Evolutionary conservation across 2,888 invertebrate species (phyloP).

Genomic region (Eupithecia exiguata): DNA sequence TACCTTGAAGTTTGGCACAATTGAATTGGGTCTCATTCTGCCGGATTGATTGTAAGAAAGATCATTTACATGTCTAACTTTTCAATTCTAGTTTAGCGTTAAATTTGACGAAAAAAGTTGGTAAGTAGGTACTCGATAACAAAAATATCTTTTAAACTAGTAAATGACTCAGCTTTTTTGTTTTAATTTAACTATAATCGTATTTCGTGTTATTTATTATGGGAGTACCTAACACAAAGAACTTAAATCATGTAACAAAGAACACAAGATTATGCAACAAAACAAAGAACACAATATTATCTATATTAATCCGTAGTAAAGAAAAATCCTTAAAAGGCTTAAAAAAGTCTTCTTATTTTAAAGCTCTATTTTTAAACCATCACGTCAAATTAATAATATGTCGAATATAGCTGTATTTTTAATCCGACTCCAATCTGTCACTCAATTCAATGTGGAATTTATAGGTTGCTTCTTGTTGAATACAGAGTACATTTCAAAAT

Average conservation of each 20-base stretch:
- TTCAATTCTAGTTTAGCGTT: background rate
- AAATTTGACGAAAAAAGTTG: background rate
- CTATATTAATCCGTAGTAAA: background rate
- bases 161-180: too few species aligned
- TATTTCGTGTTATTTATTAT: too few species aligned
- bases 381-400: background rate
- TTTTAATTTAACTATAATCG: too few species aligned
- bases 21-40: background rate
- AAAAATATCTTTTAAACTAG: too few species aligned
- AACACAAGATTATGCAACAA: background rate
- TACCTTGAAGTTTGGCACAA: background rate
- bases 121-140: too few species aligned
- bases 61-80: background rate
- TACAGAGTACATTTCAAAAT: background rate
- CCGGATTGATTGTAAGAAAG: background rate
- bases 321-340: too few species aligned
- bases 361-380: background rate
- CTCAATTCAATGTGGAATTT: background rate
- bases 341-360: background rate
- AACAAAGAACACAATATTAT: background rate
- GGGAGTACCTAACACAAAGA: too few species aligned
- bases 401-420: background rate
- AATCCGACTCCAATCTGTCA: background rate
- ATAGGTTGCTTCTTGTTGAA: background rate
- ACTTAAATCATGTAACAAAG: too few species aligned